phyloP scores from a whole-genome alignment of 1,140 invertebrate genomes.

The Amphibalanus amphitrite region DNA sequence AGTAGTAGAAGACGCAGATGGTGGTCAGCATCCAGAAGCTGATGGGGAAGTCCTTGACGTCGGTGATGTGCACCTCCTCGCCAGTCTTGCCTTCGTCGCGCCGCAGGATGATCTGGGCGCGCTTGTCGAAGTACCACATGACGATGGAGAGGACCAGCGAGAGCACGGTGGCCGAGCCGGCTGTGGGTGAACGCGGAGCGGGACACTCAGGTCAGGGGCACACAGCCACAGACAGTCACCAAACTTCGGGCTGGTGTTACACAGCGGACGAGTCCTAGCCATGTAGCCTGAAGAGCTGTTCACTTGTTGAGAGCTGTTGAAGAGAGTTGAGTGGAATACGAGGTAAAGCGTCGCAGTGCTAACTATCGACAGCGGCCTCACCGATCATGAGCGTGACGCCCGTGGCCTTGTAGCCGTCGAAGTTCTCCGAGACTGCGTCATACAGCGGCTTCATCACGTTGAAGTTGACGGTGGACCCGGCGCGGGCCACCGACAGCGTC shows the following conservation, averaged over 20 bases:
- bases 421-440: slow-evolving; percentile 46
- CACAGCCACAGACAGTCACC: too few relatives aligned
- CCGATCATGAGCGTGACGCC: slow-evolving; percentile 71
- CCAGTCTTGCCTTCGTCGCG: slow-evolving; percentile 32
- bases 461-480: slow-evolving; percentile 91
- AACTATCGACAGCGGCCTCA: slow-evolving; percentile 31
- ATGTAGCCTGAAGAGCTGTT: too few relatives aligned
- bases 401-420: slow-evolving; percentile 49
- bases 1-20: slow-evolving; percentile 87
- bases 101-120: slow-evolving; percentile 50
- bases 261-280: too few relatives aligned
- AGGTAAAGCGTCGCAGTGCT: too few relatives aligned
- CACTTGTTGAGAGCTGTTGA: too few relatives aligned
- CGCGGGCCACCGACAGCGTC: slow-evolving; percentile 71
- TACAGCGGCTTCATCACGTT: slow-evolving; percentile 78
- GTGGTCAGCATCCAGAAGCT: slow-evolving; percentile 77
- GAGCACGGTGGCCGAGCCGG: slow-evolving; percentile 15
- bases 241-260: too few relatives aligned
- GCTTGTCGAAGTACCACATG: slow-evolving; percentile 69
- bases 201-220: too few relatives aligned
- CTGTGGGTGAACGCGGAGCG: slow-evolving; percentile 9
- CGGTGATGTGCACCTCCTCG: slow-evolving; percentile 57
- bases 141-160: slow-evolving; percentile 61
- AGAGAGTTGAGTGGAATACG: too few relatives aligned
- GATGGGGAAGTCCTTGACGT: slow-evolving; percentile 64